Evolutionary conservation across 2,797 vertebrate genomes (phyloP).

Genomic region (Propithecus deckenii): DNA sequence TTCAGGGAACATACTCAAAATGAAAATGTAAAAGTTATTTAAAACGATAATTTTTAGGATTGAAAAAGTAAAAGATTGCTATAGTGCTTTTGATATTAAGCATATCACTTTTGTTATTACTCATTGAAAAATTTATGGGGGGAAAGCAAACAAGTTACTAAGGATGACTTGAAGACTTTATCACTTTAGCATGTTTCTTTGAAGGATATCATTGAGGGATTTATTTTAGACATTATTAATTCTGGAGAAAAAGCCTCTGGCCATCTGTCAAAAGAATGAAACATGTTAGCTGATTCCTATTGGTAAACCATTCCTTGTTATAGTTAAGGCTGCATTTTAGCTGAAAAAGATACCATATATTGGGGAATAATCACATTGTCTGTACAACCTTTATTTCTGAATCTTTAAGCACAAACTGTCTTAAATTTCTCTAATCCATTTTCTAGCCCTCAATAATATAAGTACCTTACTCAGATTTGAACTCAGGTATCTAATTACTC

Average conservation of each 20-base stretch:
- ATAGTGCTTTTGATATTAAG: conserved; percentile 12
- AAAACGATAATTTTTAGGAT: conserved; percentile 16
- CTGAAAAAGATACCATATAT: not conserved
- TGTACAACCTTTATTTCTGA: not conserved
- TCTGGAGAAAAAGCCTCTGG: conserved; percentile 68
- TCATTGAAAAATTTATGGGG: conserved; percentile 46
- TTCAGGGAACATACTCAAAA: not conserved
- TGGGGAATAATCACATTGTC: not conserved
- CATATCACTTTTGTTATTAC: conserved; percentile 46
- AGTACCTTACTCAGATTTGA: not conserved
- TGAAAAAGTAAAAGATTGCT: not conserved
- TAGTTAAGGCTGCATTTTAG: not conserved
- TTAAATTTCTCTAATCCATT: not conserved
- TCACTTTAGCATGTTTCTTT: conserved; percentile 67
- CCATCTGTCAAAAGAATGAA: conserved; percentile 76
- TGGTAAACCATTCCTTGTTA: conserved; percentile 42
- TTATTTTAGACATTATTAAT: conserved; percentile 76
- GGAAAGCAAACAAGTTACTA: conserved; percentile 64
- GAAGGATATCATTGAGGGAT: conserved; percentile 50
- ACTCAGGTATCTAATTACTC: not conserved
- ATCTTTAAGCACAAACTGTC: not conserved
- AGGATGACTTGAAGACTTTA: conserved; percentile 64
- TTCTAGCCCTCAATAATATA: not conserved
- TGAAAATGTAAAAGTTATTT: not conserved
- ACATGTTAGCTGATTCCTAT: conserved; percentile 28